phyloP scores from a whole-genome alignment of 1,140 invertebrate species.

The Eupeodes corollae region DNA sequence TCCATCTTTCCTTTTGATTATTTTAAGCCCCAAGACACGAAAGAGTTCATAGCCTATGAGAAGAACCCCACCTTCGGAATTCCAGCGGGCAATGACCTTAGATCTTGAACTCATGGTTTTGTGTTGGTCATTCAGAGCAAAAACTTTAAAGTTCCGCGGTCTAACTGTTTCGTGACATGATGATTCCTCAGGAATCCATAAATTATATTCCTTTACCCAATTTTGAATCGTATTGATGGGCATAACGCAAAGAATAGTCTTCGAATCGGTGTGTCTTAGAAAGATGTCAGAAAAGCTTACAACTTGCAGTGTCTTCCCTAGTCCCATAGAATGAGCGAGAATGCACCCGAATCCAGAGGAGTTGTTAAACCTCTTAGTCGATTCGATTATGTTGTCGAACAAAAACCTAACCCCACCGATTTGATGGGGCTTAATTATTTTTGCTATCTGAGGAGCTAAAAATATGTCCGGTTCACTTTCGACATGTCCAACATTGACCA shows the following conservation, averaged over 20 bases:
- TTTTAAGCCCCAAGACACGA: conserved; percentile 71
- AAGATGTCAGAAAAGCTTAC: conserved; percentile 95
- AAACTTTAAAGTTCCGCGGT: conserved; percentile 72
- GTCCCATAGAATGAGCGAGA: conserved; percentile 96
- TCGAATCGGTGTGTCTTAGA: conserved; percentile 76
- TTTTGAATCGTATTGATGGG: conserved; percentile 99
- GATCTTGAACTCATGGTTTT: conserved; percentile 80
- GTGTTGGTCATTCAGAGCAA: conserved; percentile 85
- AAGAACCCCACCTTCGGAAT: conserved; percentile 77
- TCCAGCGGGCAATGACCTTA: conserved; percentile 75
- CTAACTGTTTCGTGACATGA: conserved; percentile 41
- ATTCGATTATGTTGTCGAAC: conserved; percentile 94
- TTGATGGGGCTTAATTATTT: conserved; percentile 92
- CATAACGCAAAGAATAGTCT: conserved; percentile 89
- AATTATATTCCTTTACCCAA: conserved; percentile 95
- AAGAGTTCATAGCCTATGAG: conserved; percentile 98
- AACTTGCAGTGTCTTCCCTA: conserved; percentile 97
- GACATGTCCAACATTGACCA: conserved; percentile 94
- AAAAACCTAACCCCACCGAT: conserved; percentile 93
- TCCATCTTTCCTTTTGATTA: conserved; percentile 39
- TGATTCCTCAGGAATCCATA: conserved; percentile 72
- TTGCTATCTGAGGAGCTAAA: conserved; percentile 83
- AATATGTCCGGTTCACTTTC: conserved; percentile 87
- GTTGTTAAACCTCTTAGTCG: conserved; percentile 73
- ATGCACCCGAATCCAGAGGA: conserved; percentile 94